phyloP scores from a whole-genome alignment of 2,888 invertebrate species.

The Lycophotia porphyrea region DNA sequence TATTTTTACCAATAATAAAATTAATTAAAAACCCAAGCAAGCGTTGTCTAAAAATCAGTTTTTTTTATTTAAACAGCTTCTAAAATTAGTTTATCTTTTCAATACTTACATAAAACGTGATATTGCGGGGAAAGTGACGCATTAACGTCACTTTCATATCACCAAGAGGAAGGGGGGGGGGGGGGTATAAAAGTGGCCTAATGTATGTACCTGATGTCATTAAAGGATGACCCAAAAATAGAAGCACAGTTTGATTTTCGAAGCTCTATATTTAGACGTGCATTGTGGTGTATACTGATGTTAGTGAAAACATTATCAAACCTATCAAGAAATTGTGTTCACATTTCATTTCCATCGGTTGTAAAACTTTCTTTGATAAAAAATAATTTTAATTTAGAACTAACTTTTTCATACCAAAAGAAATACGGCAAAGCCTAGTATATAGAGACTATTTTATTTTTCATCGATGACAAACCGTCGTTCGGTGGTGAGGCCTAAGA shows the following conservation, averaged over 20 bases:
- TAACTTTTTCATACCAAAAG: not conserved
- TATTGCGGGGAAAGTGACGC: not conserved
- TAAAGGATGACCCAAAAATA: not conserved
- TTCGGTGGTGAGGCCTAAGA: conserved; percentile 52
- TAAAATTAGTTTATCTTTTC: too few relatives aligned
- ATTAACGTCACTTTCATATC: too few relatives aligned
- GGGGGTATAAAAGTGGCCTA: too few relatives aligned
- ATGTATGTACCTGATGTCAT: not conserved
- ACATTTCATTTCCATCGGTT: not conserved
- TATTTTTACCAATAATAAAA: too few relatives aligned
- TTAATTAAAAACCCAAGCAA: too few relatives aligned
- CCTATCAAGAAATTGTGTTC: not conserved
- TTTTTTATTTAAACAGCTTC: too few relatives aligned
- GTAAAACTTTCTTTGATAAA: not conserved
- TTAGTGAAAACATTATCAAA: not conserved
- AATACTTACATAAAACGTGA: not conserved
- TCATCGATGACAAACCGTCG: conserved; percentile 13
- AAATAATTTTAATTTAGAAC: not conserved
- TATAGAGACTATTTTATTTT: conserved; percentile 6
- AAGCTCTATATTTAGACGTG: too few relatives aligned
- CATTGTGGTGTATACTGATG: not conserved
- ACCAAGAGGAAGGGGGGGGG: too few relatives aligned
- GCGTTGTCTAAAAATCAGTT: too few relatives aligned
- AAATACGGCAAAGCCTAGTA: conserved; percentile 25
- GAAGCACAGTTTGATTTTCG: not conserved